Conservation (phyloP, 1,140 invertebrate species). For the honey bee (Apis mellifera) region Amel_HAv3.1 CM009938.2:5983001-5983500, state of each 20-base stretch:
- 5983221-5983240: conserved; percentile 59
- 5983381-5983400: conserved; percentile 85
- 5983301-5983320: conserved; percentile 60
- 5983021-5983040: background rate
- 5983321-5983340: conserved; percentile 80
- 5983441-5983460: conserved; percentile 63
- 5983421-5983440: conserved; percentile 85
- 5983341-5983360: conserved; percentile 82
- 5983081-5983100: conserved; percentile 16
- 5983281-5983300: conserved; percentile 58
- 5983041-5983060: conserved; percentile 12
- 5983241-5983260: conserved; percentile 45
- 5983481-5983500: conserved; percentile 49
- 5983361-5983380: conserved; percentile 84
- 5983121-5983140: background rate
- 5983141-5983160: conserved; percentile 34
- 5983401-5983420: conserved; percentile 87
- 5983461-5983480: conserved; percentile 71
- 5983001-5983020: conserved; percentile 12
- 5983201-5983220: conserved; percentile 56
- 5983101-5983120: background rate
- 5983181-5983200: conserved; percentile 40
- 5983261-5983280: conserved; percentile 54
- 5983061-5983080: background rate
- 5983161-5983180: conserved; percentile 47